Evolutionary conservation across 1,140 invertebrate species (phyloP).

Genomic region (Leptoteleia sp.): DNA sequence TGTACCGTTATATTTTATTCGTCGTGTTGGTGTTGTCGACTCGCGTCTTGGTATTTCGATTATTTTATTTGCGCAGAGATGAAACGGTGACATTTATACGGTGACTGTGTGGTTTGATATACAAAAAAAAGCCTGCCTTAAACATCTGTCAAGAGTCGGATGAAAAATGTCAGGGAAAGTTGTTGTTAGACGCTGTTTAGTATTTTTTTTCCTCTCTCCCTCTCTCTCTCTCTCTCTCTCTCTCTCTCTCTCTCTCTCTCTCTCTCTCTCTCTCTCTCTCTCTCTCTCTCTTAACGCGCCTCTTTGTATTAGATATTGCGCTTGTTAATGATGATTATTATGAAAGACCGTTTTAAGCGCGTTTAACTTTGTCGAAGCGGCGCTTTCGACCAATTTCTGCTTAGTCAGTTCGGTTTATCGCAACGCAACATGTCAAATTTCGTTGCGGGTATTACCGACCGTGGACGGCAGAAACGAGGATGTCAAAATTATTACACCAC

Average conservation of each 20-base stretch:
- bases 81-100: slow-evolving; percentile 30
- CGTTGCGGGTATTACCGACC: too few species aligned
- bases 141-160: slow-evolving; percentile 19
- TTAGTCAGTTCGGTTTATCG: slow-evolving; percentile 15
- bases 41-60: slow-evolving; percentile 18
- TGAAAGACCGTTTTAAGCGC: slow-evolving; percentile 8
- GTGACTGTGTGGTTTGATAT: slow-evolving; percentile 9
- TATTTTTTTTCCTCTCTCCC: too few species aligned
- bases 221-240: too few species aligned
- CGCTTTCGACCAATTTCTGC: slow-evolving; percentile 1
- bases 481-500: too few species aligned
- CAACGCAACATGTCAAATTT: slow-evolving; percentile 18
- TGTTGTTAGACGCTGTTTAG: slow-evolving; percentile 32
- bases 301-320: slow-evolving; percentile 22
- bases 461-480: too few species aligned
- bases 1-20: slow-evolving; percentile 51
- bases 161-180: slow-evolving; percentile 38
- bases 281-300: slow-evolving; percentile 6
- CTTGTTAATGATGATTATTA: slow-evolving; percentile 18
- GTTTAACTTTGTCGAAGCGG: slow-evolving; percentile 3
- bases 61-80: slow-evolving; percentile 28
- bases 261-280: too few species aligned
- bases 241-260: too few species aligned
- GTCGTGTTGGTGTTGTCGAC: not conserved
- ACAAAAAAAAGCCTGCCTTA: slow-evolving; percentile 21